Evolutionary conservation across 2,797 vertebrate genomes (phyloP).

Genomic region (Hephaestus fuliginosus): DNA sequence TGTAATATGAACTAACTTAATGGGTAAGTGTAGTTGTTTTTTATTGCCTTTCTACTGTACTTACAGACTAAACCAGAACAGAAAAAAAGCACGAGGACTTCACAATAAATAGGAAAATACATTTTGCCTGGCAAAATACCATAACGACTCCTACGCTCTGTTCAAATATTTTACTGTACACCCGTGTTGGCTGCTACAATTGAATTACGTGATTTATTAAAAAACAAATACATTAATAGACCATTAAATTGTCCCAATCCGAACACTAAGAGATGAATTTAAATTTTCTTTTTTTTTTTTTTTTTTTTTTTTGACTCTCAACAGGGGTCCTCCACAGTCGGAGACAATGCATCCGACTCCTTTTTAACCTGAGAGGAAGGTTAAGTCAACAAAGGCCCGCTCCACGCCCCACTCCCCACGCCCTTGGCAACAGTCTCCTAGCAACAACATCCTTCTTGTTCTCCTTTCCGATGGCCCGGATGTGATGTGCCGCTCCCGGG

Average conservation of each 20-base stretch:
- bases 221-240: constrained; percentile 74
- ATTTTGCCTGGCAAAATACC: constrained; percentile 81
- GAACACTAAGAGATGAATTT: constrained; percentile 78
- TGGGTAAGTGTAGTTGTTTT: constrained; percentile 31
- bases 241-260: constrained; percentile 65
- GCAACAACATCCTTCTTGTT: constrained; percentile 48
- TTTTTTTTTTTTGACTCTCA: constrained; percentile 50
- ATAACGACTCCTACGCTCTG: constrained; percentile 65
- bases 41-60: constrained; percentile 73
- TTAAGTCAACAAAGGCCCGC: constrained; percentile 51
- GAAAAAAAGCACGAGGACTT: constrained; percentile 79
- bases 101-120: constrained; percentile 88
- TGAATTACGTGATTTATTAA: constrained; percentile 76
- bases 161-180: constrained; percentile 82
- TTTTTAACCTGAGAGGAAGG: constrained; percentile 73
- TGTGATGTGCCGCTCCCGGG: constrained; percentile 19
- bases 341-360: constrained; percentile 28
- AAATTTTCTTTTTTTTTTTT: constrained; percentile 20
- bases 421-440: constrained; percentile 48
- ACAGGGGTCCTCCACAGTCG: constrained; percentile 57
- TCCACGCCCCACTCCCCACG: not conserved
- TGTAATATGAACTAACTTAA: constrained; percentile 54
- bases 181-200: constrained; percentile 81
- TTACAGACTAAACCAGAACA: constrained; percentile 66
- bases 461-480: constrained; percentile 18